Conservation (phyloP, 2,113 vertebrate genomes). For the Pyrgilauda ruficollis region DNA sequence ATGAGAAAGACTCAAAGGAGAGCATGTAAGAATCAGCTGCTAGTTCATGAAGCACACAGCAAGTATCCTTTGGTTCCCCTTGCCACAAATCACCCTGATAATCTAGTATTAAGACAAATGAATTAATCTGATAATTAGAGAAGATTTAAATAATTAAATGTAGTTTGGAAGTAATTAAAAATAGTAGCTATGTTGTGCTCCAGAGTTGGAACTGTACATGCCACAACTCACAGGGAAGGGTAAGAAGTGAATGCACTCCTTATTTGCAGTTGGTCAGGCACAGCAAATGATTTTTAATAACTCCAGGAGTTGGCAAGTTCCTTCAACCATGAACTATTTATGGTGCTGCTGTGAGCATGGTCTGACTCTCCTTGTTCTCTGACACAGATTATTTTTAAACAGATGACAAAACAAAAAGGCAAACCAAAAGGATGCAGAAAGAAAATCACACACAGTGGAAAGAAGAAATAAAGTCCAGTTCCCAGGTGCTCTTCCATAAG, state of each 20-base stretch:
- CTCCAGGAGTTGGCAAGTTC: not conserved
- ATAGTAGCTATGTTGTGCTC: not conserved
- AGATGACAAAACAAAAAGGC: not conserved
- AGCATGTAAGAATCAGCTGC: not conserved
- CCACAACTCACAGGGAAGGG: not conserved
- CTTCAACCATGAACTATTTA: not conserved
- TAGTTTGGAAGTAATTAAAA: not conserved
- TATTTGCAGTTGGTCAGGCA: not conserved
- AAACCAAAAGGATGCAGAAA: not conserved
- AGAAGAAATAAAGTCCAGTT: not conserved
- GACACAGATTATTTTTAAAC: not conserved
- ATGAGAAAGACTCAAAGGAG: not conserved
- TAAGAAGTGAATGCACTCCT: not conserved
- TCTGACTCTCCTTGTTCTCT: not conserved
- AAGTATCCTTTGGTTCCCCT: not conserved
- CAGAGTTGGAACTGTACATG: not conserved
- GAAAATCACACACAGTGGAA: not conserved
- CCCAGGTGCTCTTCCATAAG: not conserved
- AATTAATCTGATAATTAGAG: not conserved
- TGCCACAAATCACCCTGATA: not conserved
- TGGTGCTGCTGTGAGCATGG: not conserved
- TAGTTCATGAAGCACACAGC: not conserved
- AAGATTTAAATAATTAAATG: not conserved
- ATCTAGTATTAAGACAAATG: not conserved
- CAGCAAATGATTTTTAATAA: not conserved